These are phyloP conservation scores for Thymelicus lineola DNA, from an alignment of 2,888 invertebrate species.

Conservation along the genomic window DNA sequence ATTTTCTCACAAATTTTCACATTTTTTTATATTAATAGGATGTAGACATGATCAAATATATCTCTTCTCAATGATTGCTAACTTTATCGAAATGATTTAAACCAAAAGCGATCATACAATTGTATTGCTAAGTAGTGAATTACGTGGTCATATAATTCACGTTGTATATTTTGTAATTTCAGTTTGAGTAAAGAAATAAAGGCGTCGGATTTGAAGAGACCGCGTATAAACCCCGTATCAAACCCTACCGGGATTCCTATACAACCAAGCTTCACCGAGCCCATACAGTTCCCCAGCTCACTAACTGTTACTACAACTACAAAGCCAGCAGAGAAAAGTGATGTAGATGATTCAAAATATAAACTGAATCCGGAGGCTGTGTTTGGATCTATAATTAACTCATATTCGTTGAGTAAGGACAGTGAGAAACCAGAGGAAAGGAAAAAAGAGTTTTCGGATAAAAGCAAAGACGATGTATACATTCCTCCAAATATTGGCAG, in stretches of 20 bases:
- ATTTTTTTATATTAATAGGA: too few relatives aligned
- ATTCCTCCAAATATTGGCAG: slow-evolving; percentile 76
- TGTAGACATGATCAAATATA: too few relatives aligned
- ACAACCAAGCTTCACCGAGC: slow-evolving; percentile 58
- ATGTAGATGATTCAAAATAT: slow-evolving; percentile 46
- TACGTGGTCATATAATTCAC: background rate
- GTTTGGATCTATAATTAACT: slow-evolving; percentile 60
- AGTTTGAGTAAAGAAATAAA: slow-evolving; percentile 76
- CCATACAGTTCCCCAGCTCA: slow-evolving; percentile 75
- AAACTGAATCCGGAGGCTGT: slow-evolving; percentile 49
- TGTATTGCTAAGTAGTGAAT: too few relatives aligned
- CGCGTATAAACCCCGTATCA: slow-evolving; percentile 58
- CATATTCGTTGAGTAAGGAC: slow-evolving; percentile 63
- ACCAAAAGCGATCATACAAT: too few relatives aligned
- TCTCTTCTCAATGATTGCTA: too few relatives aligned
- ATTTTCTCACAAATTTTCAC: too few relatives aligned
- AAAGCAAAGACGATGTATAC: slow-evolving; percentile 67
- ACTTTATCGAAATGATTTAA: too few relatives aligned
- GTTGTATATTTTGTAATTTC: slow-evolving; percentile 50
- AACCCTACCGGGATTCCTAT: slow-evolving; percentile 45
- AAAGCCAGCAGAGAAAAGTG: slow-evolving; percentile 49
- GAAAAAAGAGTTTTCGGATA: slow-evolving; percentile 51
- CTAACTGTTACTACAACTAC: slow-evolving; percentile 74
- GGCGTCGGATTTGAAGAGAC: slow-evolving; percentile 66
- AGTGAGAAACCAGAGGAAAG: slow-evolving; percentile 64